A percentile compares a stretch with the other conserved stretches of the same genome.
These are phyloP conservation scores for Tinea pellionella DNA, from an alignment of 2,888 invertebrate species.

Conservation along the genomic window DNA sequence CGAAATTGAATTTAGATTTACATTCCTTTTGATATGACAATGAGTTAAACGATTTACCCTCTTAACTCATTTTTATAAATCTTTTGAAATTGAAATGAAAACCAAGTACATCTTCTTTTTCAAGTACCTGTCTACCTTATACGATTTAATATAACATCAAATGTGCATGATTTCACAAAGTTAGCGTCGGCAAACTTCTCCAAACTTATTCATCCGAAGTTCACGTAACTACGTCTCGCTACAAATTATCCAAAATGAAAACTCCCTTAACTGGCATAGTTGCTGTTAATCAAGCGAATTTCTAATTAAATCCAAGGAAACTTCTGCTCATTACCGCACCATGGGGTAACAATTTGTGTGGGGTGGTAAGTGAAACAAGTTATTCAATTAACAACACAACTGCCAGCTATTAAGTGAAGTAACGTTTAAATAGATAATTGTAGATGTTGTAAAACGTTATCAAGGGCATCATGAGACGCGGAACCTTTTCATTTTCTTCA, in stretches of 20 bases:
- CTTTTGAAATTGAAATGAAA: not conserved
- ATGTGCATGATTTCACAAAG: not conserved
- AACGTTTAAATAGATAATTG: not conserved
- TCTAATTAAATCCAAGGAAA: constrained; percentile 10
- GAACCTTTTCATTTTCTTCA: no score
- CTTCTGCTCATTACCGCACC: constrained; percentile 4
- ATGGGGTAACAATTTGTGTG: constrained; percentile 7
- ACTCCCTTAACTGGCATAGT: not conserved
- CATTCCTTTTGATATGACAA: not conserved
- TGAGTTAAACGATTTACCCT: not conserved
- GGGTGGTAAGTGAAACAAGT: constrained; percentile 6
- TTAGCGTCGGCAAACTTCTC: not conserved
- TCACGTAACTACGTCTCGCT: not conserved
- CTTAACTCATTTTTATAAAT: not conserved
- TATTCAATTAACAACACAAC: constrained; percentile 6
- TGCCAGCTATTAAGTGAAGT: not conserved
- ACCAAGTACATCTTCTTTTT: no score
- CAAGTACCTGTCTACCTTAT: not conserved
- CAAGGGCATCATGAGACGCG: no score
- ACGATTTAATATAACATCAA: not conserved
- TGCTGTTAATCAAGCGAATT: constrained; percentile 1
- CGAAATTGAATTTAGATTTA: not conserved
- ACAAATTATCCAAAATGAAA: not conserved
- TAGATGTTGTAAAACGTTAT: no score
- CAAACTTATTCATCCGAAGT: not conserved